Evolutionary conservation across 2,888 invertebrate genomes (phyloP).

Genomic region (Protophormia terraenovae): DNA sequence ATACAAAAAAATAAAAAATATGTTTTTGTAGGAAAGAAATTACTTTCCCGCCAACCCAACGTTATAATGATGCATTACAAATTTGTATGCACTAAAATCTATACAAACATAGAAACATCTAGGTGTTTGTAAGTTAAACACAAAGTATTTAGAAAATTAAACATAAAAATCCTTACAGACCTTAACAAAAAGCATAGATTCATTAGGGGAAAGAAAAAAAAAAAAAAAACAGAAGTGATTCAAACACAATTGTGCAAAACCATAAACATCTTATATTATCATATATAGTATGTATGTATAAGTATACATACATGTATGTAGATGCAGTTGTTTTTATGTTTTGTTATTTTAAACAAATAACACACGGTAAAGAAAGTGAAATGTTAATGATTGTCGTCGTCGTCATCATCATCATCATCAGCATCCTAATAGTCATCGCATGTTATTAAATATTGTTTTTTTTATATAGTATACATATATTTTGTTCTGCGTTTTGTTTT

Average conservation of each 20-base stretch:
- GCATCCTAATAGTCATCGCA: constrained; percentile 33
- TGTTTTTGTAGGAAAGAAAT: too few species aligned
- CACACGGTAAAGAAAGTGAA: constrained; percentile 69
- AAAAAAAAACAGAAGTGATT: constrained; percentile 21
- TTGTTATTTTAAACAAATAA: neutral
- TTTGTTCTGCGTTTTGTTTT: constrained; percentile 5
- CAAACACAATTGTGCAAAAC: constrained; percentile 33
- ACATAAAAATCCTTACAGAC: constrained; percentile 13
- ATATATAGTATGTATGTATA: neutral
- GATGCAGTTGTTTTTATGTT: neutral
- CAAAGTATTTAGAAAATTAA: constrained; percentile 59
- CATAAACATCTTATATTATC: constrained; percentile 2
- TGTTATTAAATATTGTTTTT: constrained; percentile 47
- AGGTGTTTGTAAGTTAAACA: constrained; percentile 17
- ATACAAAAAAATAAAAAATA: too few species aligned
- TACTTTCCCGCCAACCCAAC: neutral
- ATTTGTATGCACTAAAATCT: too few species aligned
- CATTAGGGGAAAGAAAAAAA: constrained; percentile 34
- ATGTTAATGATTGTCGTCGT: constrained; percentile 52
- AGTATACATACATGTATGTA: neutral
- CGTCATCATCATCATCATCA: neutral
- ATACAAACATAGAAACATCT: too few species aligned
- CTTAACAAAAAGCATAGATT: neutral
- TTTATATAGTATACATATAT: neutral
- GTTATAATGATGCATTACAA: neutral